A percentile compares a stretch with the other conserved stretches of the same genome.
Evolutionary conservation across 2,888 invertebrate species (phyloP).

Genomic region (Byasa hedistus): DNA sequence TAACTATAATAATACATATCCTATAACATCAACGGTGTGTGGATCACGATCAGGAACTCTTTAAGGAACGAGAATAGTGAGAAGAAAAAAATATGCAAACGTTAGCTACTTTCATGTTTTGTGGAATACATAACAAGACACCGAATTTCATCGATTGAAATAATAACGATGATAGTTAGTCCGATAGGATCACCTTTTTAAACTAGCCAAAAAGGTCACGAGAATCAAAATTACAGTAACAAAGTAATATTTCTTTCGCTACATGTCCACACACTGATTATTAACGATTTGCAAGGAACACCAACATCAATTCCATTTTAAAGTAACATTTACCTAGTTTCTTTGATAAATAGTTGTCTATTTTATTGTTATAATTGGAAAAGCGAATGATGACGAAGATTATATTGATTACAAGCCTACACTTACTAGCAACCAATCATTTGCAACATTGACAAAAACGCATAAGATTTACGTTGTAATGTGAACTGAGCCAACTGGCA

Average conservation of each 20-base stretch:
- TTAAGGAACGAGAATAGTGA: background rate
- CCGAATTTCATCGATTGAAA: too few relatives aligned
- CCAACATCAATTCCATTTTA: conserved; percentile 8
- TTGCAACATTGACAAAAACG: background rate
- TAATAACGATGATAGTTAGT: too few relatives aligned
- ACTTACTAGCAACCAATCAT: too few relatives aligned
- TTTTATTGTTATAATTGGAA: background rate
- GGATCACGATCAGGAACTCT: background rate
- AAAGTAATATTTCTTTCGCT: background rate
- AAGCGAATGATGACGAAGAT: background rate
- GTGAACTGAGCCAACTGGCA: background rate
- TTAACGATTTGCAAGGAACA: conserved; percentile 14
- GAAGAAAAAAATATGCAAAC: too few relatives aligned
- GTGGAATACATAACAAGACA: too few relatives aligned
- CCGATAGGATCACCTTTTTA: too few relatives aligned
- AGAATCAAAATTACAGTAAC: background rate
- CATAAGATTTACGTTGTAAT: background rate
- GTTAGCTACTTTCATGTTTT: too few relatives aligned
- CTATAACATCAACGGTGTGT: background rate
- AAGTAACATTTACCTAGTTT: background rate
- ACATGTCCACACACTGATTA: background rate
- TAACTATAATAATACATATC: conserved; percentile 10
- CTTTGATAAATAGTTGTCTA: background rate
- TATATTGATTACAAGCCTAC: background rate
- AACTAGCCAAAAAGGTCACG: background rate